Evolutionary conservation across 2,113 vertebrate genomes (phyloP).

Genomic region (Nettapus auritus): DNA sequence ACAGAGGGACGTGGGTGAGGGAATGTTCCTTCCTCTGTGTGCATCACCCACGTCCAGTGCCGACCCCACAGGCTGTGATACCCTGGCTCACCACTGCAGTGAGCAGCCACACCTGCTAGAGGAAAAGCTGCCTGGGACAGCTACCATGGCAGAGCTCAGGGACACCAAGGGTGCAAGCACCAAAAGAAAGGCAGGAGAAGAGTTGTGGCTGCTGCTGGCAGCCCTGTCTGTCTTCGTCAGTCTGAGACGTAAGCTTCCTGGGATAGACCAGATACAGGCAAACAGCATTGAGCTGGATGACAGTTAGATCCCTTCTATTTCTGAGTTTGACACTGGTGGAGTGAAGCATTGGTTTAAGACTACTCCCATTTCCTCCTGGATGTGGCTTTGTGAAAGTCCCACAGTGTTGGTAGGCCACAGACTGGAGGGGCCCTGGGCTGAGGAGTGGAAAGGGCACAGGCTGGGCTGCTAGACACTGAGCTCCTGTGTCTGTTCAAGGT

Average conservation of each 20-base stretch:
- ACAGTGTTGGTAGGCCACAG: background rate
- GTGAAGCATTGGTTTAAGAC: background rate
- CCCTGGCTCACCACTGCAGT: background rate
- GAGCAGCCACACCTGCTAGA: background rate
- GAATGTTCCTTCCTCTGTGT: background rate
- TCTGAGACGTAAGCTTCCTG: background rate
- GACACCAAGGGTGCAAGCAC: background rate
- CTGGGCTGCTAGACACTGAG: background rate
- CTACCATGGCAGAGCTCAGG: rapidly evolving
- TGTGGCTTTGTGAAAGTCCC: background rate
- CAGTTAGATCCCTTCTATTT: background rate
- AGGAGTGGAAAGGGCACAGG: background rate
- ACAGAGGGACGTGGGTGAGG: rapidly evolving
- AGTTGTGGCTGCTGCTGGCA: background rate
- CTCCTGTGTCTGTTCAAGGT: background rate
- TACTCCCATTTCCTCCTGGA: background rate
- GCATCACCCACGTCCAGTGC: background rate
- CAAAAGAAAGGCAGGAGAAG: background rate
- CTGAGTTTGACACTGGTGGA: background rate
- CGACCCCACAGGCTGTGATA: rapidly evolving
- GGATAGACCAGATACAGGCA: background rate
- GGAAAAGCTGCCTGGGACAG: background rate
- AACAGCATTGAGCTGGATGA: background rate
- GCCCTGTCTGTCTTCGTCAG: background rate
- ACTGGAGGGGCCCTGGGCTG: background rate